Percentiles rank a stretch among this genome's conserved stretches.
These are phyloP conservation scores for Deroplatys truncata DNA, from an alignment of 2,888 invertebrate genomes.

Conservation along the genomic window DNA sequence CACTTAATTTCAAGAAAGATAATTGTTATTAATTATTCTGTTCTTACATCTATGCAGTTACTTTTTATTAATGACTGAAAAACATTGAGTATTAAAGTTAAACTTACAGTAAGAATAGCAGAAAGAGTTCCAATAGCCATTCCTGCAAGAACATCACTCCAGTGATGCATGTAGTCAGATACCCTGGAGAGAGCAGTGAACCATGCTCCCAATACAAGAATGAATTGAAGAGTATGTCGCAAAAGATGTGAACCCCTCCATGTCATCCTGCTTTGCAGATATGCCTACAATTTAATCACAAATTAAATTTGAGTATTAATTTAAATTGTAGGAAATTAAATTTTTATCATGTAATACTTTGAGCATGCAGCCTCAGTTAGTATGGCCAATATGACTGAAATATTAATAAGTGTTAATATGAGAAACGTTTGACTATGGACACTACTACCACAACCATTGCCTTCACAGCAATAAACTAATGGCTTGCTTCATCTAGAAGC, in stretches of 20 bases:
- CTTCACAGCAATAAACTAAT: too few species aligned
- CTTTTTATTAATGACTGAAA: too few species aligned
- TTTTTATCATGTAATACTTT: not conserved
- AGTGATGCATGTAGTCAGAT: constrained; percentile 96
- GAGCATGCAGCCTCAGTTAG: not conserved
- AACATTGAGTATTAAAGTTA: not conserved
- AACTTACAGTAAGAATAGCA: constrained; percentile 64
- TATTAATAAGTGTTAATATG: too few species aligned
- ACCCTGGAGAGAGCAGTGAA: constrained; percentile 86
- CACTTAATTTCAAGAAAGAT: too few species aligned
- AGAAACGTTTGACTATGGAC: too few species aligned
- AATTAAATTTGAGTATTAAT: too few species aligned
- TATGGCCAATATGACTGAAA: too few species aligned
- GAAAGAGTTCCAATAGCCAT: constrained; percentile 59
- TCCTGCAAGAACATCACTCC: constrained; percentile 93
- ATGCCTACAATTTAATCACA: constrained; percentile 41
- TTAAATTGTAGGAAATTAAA: too few species aligned
- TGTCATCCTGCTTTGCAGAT: constrained; percentile 78
- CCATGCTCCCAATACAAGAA: constrained; percentile 74
- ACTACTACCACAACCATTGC: too few species aligned
- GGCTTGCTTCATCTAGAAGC: too few species aligned
- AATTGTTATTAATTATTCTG: too few species aligned
- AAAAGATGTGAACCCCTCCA: constrained; percentile 77
- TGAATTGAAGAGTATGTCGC: constrained; percentile 77
- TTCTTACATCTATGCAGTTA: too few species aligned